Evolutionary conservation across 2,888 invertebrate genomes (phyloP), one percentile per base, ranked within the genome.

Genomic region (Margaritifera margaritifera): DNA sequence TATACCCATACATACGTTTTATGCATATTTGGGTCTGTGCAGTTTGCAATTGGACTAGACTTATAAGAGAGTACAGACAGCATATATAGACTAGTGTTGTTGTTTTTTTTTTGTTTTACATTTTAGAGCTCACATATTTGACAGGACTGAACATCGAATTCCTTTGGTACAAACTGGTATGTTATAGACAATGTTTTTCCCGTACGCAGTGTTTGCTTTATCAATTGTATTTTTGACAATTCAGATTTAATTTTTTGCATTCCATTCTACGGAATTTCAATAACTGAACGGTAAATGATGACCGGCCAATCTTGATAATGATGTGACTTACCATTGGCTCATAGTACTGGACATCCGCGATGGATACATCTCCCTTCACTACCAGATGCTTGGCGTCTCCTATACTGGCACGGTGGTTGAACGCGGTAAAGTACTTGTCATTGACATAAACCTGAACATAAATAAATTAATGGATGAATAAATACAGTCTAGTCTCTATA

Each of bases 361-460:
- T 72, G n/a, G 75, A 74, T 55, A 84, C 76, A 62, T 81, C 82
- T n/a, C 83, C 84, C 52, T 72, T 61, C 20, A 83, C 71, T 27
- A 72, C 55, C 57, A 83, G 69, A 60, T 76, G 72, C 11, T 64
- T 69, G 24, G 77, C 71, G 57, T 80, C 77, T 19, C 78, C 67
- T 18, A 77, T 62, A 20, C 72, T 68, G 54, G 77, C 71, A 8
- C 83, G 79, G 68, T 80, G 81, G 42, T 69, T 65, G 62, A 75
- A 84, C 20, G 69, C 62, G 1, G 76, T 71, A 70, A 78, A 84
- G 62, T 64, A 74, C 54, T 79, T 75, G 25, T 75, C 81, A 67
- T 83, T 80, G 25, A 84, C 79, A 62, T 80, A 81, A n/a, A 81
- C 75, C 83, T 84, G 70, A 54, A 6, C 22, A 22, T 54, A n/a